These are phyloP conservation scores for Protaetia brevitarsis DNA, from an alignment of 1,140 invertebrate genomes.

Conservation along the genomic window DNA sequence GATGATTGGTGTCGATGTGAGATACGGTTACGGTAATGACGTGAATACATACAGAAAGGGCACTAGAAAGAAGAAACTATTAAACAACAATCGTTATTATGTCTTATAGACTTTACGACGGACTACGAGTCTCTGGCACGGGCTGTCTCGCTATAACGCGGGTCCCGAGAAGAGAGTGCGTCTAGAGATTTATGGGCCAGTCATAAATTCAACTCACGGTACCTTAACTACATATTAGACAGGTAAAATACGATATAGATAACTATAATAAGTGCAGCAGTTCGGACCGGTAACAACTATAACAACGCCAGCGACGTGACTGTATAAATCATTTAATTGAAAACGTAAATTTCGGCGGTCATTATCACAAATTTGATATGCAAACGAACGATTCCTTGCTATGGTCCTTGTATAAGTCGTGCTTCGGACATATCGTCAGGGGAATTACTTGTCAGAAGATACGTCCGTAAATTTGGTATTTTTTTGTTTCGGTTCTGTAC, in stretches of 20 bases:
- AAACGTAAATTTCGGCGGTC: constrained; percentile 23
- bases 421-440: not conserved
- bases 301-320: constrained; percentile 14
- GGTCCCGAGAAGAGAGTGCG: constrained; percentile 16
- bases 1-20: constrained; percentile 17
- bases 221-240: constrained; percentile 31
- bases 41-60: not conserved
- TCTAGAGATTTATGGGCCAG: constrained; percentile 26
- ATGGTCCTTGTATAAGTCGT: not conserved
- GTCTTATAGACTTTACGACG: not conserved
- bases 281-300: constrained; percentile 15
- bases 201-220: constrained; percentile 25
- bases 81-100: constrained; percentile 17
- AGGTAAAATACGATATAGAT: constrained; percentile 30
- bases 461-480: not conserved
- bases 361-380: constrained; percentile 21
- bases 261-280: constrained; percentile 25
- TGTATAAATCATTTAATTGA: constrained; percentile 27
- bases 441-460: constrained; percentile 4
- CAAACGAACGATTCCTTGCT: constrained; percentile 1
- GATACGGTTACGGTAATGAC: constrained; percentile 18
- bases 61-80: not conserved
- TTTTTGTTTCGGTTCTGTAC: too few species aligned
- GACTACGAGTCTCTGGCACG: not conserved
- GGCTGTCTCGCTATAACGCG: not conserved